Percentiles rank a stretch among this genome's conserved stretches.
phyloP scores from a whole-genome alignment of 2,888 invertebrate species.

The Spisula subtruncata region DNA sequence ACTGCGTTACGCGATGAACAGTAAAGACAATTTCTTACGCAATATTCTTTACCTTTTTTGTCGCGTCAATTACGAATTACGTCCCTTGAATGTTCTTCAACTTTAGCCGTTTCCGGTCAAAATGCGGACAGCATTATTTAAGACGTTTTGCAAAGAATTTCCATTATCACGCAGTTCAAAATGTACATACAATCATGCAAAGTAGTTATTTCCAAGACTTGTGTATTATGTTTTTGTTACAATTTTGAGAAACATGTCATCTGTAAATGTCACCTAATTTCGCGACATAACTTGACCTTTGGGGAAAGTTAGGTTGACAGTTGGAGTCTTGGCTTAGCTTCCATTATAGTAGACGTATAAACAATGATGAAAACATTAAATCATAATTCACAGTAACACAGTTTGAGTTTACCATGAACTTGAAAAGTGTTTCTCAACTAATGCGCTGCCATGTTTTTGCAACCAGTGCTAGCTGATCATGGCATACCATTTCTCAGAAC shows the following conservation, averaged over 20 bases:
- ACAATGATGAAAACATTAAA: too few species aligned
- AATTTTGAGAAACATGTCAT: neutral
- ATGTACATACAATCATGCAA: neutral
- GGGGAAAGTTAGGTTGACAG: too few species aligned
- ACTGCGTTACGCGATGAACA: too few species aligned
- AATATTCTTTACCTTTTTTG: neutral
- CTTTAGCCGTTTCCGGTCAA: neutral
- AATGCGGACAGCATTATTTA: neutral
- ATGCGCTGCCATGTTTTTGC: too few species aligned
- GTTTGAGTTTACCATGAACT: too few species aligned
- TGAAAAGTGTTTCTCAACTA: too few species aligned
- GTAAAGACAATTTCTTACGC: neutral
- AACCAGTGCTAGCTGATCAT: too few species aligned
- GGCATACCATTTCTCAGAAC: too few species aligned
- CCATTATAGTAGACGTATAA: too few species aligned
- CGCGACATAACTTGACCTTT: slow-evolving; percentile 7
- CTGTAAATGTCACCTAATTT: neutral
- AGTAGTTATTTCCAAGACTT: neutral
- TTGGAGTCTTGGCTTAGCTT: too few species aligned
- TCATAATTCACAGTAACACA: too few species aligned
- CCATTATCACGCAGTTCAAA: neutral
- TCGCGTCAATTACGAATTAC: neutral
- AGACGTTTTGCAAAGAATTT: neutral
- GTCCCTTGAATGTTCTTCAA: neutral
- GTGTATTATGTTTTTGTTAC: neutral